A percentile compares a stretch with the other conserved stretches of the same genome.
Conservation (phyloP, 2,113 vertebrate genomes). For the Chrysochloris asiatica region DNA sequence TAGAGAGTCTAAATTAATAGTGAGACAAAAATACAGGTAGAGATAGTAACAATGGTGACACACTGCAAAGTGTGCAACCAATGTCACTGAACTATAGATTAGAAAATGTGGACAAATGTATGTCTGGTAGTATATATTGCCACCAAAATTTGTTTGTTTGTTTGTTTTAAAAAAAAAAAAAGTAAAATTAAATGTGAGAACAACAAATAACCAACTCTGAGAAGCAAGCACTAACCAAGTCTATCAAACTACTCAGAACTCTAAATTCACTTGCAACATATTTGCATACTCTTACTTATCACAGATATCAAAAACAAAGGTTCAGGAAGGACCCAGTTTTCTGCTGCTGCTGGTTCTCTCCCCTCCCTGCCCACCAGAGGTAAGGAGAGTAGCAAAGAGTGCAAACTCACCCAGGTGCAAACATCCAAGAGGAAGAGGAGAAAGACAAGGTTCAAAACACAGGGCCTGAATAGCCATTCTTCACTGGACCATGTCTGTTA, state of each 20-base stretch:
- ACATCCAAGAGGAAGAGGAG: neutral
- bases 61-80: neutral
- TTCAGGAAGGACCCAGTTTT: constrained; percentile 25
- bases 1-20: neutral
- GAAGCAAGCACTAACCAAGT: neutral
- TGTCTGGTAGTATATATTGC: neutral
- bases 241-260: neutral
- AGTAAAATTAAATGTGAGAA: neutral
- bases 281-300: constrained; percentile 10
- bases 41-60: neutral
- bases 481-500: neutral
- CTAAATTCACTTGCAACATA: neutral
- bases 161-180: no score
- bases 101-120: neutral
- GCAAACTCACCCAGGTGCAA: constrained; percentile 22
- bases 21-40: neutral
- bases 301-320: neutral
- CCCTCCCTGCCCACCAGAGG: no score
- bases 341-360: neutral
- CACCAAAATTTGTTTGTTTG: neutral
- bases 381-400: constrained; percentile 20
- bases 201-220: neutral
- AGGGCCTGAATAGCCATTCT: neutral
- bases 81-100: neutral
- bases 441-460: constrained; percentile 6